Evolutionary conservation across 2,888 invertebrate genomes (phyloP).

Genomic region (Archips crataeganus): DNA sequence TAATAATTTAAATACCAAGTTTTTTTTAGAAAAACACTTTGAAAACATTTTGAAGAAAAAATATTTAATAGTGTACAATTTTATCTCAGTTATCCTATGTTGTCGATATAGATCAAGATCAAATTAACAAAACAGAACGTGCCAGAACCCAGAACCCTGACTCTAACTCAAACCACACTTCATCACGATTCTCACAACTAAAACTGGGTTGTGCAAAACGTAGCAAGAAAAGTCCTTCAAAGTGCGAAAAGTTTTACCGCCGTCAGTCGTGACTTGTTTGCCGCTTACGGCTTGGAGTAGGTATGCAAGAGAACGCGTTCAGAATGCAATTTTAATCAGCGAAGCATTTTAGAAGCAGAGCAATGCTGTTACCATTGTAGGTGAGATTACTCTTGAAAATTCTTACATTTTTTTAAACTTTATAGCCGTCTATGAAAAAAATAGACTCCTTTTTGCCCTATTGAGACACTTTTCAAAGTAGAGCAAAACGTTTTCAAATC

Average conservation of each 20-base stretch:
- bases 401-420: too few species aligned
- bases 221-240: conserved; percentile 32
- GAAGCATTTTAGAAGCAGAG: conserved; percentile 16
- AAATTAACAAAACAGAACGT: neutral
- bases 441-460: too few species aligned
- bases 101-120: neutral
- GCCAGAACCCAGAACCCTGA: neutral
- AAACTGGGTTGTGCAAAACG: conserved; percentile 13
- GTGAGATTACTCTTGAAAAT: too few species aligned
- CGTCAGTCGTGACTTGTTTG: conserved; percentile 27
- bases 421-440: too few species aligned
- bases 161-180: neutral
- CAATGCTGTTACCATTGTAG: neutral
- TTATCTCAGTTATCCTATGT: neutral
- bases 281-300: neutral
- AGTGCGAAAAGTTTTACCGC: conserved; percentile 13
- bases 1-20: too few species aligned
- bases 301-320: conserved; percentile 15
- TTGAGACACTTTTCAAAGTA: too few species aligned
- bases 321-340: conserved; percentile 24
- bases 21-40: too few species aligned
- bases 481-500: too few species aligned
- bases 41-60: too few species aligned
- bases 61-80: too few species aligned
- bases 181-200: conserved; percentile 4